phyloP scores from a whole-genome alignment of 1,140 invertebrate species.

The Ostrea edulis region DNA sequence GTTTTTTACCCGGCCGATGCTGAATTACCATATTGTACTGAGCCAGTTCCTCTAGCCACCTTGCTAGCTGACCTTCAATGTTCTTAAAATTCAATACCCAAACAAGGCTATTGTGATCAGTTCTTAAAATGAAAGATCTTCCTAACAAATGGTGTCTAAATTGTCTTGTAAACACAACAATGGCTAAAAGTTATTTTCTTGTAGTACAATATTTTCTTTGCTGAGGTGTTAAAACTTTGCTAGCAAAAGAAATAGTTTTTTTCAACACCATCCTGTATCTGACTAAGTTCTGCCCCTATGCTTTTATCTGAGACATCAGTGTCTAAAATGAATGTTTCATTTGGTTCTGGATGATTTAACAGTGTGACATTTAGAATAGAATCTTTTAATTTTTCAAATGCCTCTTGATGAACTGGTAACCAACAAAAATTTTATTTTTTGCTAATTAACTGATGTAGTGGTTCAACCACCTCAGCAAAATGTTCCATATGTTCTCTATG shows the following conservation, averaged over 20 bases:
- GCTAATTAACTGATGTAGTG: slow-evolving; percentile 26
- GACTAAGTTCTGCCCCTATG: slow-evolving; percentile 59
- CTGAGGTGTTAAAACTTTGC: slow-evolving; percentile 17
- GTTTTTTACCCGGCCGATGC: slow-evolving; percentile 59
- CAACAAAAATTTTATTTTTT: slow-evolving; percentile 36
- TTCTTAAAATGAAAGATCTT: no score
- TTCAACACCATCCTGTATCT: slow-evolving; percentile 62
- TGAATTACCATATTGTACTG: slow-evolving; percentile 49
- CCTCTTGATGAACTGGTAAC: slow-evolving; percentile 46
- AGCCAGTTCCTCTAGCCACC: no score
- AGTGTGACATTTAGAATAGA: background rate
- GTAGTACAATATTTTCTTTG: slow-evolving; percentile 64
- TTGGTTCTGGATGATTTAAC: background rate
- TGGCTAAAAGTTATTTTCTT: slow-evolving; percentile 50
- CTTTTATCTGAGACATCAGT: slow-evolving; percentile 60
- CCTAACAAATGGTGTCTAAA: no score
- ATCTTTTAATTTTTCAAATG: slow-evolving; percentile 40
- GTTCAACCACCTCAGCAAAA: no score
- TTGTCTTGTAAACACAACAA: slow-evolving; percentile 31
- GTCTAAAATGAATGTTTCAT: slow-evolving; percentile 60
- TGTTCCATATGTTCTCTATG: slow-evolving; percentile 33
- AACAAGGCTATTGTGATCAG: no score
- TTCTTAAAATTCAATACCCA: no score
- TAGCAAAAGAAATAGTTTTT: slow-evolving; percentile 46
- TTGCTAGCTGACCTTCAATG: no score